These are phyloP conservation scores for Agrochola lota DNA, from an alignment of 2,888 invertebrate genomes.

Conservation along the genomic window DNA sequence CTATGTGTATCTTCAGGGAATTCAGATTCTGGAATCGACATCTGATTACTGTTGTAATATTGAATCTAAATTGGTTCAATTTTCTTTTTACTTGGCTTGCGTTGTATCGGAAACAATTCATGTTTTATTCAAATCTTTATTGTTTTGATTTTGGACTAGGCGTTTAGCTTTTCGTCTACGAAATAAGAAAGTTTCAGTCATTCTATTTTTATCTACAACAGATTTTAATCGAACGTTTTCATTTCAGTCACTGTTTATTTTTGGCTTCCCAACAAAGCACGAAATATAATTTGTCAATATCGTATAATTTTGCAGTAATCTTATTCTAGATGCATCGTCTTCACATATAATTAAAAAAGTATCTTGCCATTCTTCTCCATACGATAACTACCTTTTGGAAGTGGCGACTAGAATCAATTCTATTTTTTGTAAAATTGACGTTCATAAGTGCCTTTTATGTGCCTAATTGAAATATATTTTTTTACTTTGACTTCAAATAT, in stretches of 20 bases:
- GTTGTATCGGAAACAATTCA: neutral
- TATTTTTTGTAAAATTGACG: no score
- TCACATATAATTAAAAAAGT: no score
- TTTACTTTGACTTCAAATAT: no score
- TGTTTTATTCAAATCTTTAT: neutral
- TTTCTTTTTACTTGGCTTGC: slow-evolving; percentile 10
- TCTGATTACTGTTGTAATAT: slow-evolving; percentile 14
- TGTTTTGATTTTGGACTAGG: neutral
- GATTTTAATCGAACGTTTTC: neutral
- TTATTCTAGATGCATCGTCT: no score
- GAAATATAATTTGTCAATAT: neutral
- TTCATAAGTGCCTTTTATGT: no score
- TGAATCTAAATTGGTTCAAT: neutral
- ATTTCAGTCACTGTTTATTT: neutral
- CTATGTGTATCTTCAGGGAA: slow-evolving; percentile 16
- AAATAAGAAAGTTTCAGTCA: neutral
- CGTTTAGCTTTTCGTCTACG: neutral
- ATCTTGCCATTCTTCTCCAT: no score
- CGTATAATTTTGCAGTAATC: no score
- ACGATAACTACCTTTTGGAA: no score
- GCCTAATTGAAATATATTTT: no score
- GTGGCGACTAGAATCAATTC: no score
- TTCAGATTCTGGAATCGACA: slow-evolving; percentile 16
- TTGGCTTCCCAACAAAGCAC: neutral
- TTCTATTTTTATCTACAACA: neutral